These are phyloP conservation scores for Phylloscopus trochilus DNA, from an alignment of 2,113 vertebrate species.

Conservation along the genomic window DNA sequence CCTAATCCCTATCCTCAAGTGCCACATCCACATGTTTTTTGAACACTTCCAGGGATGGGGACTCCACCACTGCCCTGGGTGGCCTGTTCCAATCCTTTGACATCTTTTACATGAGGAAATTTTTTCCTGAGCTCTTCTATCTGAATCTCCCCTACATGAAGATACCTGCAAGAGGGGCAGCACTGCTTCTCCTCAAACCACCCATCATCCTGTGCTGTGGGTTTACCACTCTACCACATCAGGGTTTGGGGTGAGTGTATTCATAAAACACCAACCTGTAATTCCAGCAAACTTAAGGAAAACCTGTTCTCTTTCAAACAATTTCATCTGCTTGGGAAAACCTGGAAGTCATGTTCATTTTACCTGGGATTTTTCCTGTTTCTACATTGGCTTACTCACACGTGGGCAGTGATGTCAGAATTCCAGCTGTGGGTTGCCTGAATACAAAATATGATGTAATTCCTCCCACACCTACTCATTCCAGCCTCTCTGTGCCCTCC, in stretches of 20 bases:
- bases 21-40: accelerated
- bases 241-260: not conserved
- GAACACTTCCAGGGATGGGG: not conserved
- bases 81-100: too few relatives aligned
- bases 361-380: not conserved
- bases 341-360: not conserved
- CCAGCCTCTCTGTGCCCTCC: not conserved
- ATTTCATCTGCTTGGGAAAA: not conserved
- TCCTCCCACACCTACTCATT: not conserved
- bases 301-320: not conserved
- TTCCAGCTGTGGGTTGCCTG: not conserved
- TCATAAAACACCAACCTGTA: not conserved
- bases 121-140: not conserved
- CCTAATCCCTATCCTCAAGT: not conserved
- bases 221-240: not conserved
- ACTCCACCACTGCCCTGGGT: not conserved
- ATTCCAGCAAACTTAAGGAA: not conserved
- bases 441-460: not conserved
- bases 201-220: not conserved
- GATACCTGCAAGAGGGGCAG: not conserved
- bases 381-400: not conserved
- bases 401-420: not conserved
- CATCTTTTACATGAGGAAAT: not conserved
- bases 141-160: not conserved
- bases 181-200: not conserved